Base-by-base conservation (phyloP, 2,888 invertebrate species). In the Lasioglossum malachurum region DNA sequence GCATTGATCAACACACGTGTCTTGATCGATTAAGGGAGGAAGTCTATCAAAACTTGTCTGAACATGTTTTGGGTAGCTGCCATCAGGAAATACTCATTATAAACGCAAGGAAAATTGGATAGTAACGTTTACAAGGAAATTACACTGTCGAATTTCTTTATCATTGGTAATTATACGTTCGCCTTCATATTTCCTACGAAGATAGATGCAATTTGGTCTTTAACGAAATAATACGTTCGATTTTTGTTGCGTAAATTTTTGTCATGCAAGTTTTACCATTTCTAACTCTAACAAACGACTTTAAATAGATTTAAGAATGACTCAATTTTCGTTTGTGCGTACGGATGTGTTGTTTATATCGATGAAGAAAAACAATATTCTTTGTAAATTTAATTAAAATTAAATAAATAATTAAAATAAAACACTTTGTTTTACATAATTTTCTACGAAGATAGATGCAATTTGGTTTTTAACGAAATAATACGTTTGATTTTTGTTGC, bases 1-100 rank as follows among this genome's bases (percentile, higher is more conserved):
- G 44, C 31, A 84, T 72, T 41, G 82, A 31, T 69, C 38, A 35
- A 57, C 7, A 31, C n/a, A 49, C 27, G 53, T 60, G 64, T 16
- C 19, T 60, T 41, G 41, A 72, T 69, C 67, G 38, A 72, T 67
- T 23, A 74, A 75, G 64, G n/a, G 44, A 44, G 16, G 60, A 77
- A 75, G 73, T 71, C 78, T 91, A 89, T 91, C 88, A 88, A 91
- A 90, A 92, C 91, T 83, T 81, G 92, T 87, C 80, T 86, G 81
- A 84, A 87, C 90, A 82, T 90, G 92, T 90, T 90, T 84, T 88
- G 76, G 90, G 86, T 88, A 82, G 87, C 86, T 90, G 87, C 86
- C 87, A 88, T 91, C 89, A 81, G 82, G 77, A 77, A 87, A 90
- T 82, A 77, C 35, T 83, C 80, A 84, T 89, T 71, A 81, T 76